Base-by-base conservation (phyloP, 2,797 vertebrate genomes). In the Helostoma temminkii region DNA sequence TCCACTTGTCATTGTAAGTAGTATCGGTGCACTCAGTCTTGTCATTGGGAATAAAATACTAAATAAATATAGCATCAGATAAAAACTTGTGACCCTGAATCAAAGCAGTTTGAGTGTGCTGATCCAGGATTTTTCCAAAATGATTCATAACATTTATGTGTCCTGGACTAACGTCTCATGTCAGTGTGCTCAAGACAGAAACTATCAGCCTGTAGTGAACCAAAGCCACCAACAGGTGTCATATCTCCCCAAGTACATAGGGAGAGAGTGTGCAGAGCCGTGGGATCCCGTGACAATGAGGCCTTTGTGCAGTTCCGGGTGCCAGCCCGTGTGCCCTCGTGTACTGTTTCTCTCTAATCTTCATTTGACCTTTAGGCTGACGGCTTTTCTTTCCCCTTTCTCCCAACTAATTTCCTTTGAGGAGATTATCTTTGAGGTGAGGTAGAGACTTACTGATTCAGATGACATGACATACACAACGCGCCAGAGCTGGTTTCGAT, bases 331-430 rank as follows among this genome's bases (percentile, higher is more conserved):
- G 85, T 89, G 88, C 80, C 87, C 85, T 88, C 85, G 90, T 92
- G 91, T 91, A 85, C 87, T 41, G 83, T 93, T 90, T 91, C 91
- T 72, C 79, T 87, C 87, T 92, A 90, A 93, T 92, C 92, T 91
- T 92, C 82, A 81, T 89, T 90, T 92, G 90, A 91, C 91, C 93
- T 93, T 92, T 90, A 85, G 85, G 86, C 81, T 83, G 69, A 79
- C 32, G 72, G 81, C 88, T 90, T 91, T 89, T 81, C 86, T 89
- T 86, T 78, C 62, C 77, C 63, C 56, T 58, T 82, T 86, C 83
- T 50, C 81, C 56, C 61, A 32, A 81, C 79, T 89, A 66, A 81
- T 92, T 90, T 92, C 74, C 80, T 90, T 89, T 83, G 79, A 90
- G 75, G 70, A 87, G 86, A 87, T 88, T 88, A 87, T 86, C 74